phyloP scores from a whole-genome alignment of 2,113 vertebrate species.

The Ursus arctos region DNA sequence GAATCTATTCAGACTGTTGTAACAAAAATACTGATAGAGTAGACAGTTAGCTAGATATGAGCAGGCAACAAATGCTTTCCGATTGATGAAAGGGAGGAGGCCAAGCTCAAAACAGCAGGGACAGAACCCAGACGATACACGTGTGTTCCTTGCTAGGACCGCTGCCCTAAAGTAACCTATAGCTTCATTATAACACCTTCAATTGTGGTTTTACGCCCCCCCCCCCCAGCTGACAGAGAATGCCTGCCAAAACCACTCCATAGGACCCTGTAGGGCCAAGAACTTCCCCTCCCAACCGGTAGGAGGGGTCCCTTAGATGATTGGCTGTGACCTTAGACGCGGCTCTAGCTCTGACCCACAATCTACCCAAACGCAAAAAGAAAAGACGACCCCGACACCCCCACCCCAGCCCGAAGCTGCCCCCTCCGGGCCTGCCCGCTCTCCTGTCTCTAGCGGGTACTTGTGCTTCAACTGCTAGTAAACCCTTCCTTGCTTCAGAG shows the following conservation, averaged over 20 bases:
- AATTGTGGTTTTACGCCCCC: not conserved
- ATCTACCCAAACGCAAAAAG: not conserved
- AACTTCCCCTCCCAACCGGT: not conserved
- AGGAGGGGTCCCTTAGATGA: not conserved
- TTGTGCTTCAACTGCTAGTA: not conserved
- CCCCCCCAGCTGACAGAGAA: not conserved
- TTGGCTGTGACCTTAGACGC: not conserved
- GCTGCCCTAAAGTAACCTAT: not conserved
- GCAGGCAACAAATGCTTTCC: not conserved
- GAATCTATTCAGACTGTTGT: not conserved
- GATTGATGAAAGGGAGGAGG: not conserved
- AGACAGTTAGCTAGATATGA: not conserved
- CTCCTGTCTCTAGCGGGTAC: not conserved
- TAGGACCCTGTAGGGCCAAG: not conserved
- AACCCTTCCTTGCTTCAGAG: not conserved
- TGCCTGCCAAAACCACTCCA: not conserved
- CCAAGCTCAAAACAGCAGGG: not conserved
- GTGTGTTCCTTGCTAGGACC: not conserved
- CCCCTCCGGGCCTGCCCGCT: not conserved
- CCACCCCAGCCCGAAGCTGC: not conserved
- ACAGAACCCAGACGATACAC: not conserved
- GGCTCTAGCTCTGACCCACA: not conserved
- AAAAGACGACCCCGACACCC: not conserved
- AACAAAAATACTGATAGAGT: not conserved
- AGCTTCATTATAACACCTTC: not conserved